Evolutionary conservation across 2,113 vertebrate genomes (phyloP).

Genomic region (Engraulis encrasicolus): DNA sequence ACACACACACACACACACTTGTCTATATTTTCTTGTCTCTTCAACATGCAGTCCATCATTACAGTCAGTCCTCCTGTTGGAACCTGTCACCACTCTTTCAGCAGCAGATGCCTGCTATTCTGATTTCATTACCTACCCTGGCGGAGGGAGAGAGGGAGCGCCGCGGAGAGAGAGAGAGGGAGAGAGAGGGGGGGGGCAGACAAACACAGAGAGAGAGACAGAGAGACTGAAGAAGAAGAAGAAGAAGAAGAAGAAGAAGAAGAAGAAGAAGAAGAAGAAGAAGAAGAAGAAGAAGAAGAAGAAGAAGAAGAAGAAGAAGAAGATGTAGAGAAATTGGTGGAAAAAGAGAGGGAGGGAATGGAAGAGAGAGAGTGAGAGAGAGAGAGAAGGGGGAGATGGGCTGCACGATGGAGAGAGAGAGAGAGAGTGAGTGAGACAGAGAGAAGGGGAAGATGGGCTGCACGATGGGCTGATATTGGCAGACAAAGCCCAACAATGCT

Average conservation of each 20-base stretch:
- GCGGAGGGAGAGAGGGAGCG: slow-evolving; percentile 10
- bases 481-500: slow-evolving; percentile 49
- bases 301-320: no score
- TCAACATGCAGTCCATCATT: slow-evolving; percentile 39
- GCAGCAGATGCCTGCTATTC: slow-evolving; percentile 50
- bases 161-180: background rate
- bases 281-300: no score
- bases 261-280: no score
- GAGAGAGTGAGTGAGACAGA: no score
- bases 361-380: no score
- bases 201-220: slow-evolving; percentile 26
- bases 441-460: slow-evolving; percentile 38
- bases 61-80: slow-evolving; percentile 46
- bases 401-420: no score
- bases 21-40: background rate
- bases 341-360: no score
- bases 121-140: slow-evolving; percentile 51
- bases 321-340: no score
- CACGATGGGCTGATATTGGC: slow-evolving; percentile 53
- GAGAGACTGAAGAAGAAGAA: slow-evolving; percentile 23
- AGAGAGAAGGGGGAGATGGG: no score
- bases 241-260: no score
- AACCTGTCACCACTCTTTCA: slow-evolving; percentile 51
- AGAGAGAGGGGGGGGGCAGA: no score
- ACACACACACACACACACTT: no score